Evolutionary conservation across 1,140 invertebrate genomes (phyloP).

Genomic region (Sinonovacula constricta): DNA sequence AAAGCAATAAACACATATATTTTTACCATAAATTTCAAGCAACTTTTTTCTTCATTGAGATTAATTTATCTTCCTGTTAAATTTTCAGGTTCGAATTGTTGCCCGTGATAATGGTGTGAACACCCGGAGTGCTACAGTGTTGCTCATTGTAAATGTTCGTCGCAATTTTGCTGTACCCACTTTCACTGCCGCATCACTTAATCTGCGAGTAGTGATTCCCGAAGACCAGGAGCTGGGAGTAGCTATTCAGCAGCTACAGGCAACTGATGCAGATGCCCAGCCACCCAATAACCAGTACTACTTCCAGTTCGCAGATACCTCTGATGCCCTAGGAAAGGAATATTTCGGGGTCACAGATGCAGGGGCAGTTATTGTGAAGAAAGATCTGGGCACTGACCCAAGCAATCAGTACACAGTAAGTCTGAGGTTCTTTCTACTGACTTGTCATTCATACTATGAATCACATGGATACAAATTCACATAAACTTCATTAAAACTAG

Average conservation of each 20-base stretch:
- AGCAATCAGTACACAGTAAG: no score
- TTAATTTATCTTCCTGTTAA: no score
- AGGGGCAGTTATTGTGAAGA: conserved; percentile 18
- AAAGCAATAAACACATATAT: no score
- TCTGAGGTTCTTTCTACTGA: no score
- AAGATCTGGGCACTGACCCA: conserved; percentile 9
- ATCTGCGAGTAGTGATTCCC: not conserved
- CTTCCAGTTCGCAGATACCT: conserved; percentile 1
- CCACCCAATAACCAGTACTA: conserved; percentile 18
- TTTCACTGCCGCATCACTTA: conserved; percentile 20
- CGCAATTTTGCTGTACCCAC: conserved; percentile 60
- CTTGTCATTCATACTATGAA: no score
- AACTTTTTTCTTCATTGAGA: no score
- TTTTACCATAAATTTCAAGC: no score
- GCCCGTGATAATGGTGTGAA: conserved; percentile 59
- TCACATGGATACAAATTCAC: no score
- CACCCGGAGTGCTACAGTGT: conserved; percentile 41
- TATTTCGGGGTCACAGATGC: conserved; percentile 1
- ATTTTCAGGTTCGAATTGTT: conserved; percentile 56
- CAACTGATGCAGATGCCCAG: conserved; percentile 8
- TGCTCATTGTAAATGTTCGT: conserved; percentile 57
- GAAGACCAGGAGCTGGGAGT: conserved; percentile 11
- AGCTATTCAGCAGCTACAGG: conserved; percentile 1
- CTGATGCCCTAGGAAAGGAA: conserved; percentile 11
- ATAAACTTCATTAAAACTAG: no score